A percentile compares a stretch with the other conserved stretches of the same genome.
Evolutionary conservation across 2,888 invertebrate genomes (phyloP).

Genomic region (Cartodere bifasciata): DNA sequence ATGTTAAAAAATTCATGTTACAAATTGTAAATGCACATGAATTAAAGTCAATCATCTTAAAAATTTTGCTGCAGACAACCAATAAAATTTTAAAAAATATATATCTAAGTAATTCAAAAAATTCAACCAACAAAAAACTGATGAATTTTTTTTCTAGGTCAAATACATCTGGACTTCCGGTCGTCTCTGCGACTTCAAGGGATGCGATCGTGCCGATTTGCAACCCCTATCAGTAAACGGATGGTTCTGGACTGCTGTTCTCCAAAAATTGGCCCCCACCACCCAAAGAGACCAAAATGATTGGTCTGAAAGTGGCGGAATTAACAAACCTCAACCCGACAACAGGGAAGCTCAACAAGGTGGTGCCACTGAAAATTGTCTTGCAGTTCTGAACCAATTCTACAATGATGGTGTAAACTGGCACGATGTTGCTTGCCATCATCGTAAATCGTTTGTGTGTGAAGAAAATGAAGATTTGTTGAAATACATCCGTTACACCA

Average conservation of each 20-base stretch:
- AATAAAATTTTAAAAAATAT: no score
- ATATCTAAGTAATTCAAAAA: no score
- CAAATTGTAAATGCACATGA: no score
- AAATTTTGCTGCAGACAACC: no score
- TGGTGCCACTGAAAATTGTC: slow-evolving; percentile 74
- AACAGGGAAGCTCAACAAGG: slow-evolving; percentile 70
- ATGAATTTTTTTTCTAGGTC: slow-evolving; percentile 38
- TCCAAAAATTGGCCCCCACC: slow-evolving; percentile 74
- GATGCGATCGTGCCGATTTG: slow-evolving; percentile 74
- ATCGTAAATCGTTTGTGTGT: slow-evolving; percentile 78
- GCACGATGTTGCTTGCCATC: slow-evolving; percentile 87
- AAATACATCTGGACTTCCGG: slow-evolving; percentile 90
- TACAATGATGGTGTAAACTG: slow-evolving; percentile 85
- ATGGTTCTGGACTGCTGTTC: slow-evolving; percentile 87
- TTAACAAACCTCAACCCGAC: slow-evolving; percentile 77
- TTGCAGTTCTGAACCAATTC: slow-evolving; percentile 78
- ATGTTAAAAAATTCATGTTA: no score
- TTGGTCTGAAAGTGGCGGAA: slow-evolving; percentile 79
- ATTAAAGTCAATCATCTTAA: no score
- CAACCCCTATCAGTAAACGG: slow-evolving; percentile 71
- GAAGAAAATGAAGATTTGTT: slow-evolving; percentile 80
- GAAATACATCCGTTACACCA: slow-evolving; percentile 71
- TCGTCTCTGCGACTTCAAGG: slow-evolving; percentile 79
- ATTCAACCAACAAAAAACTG: slow-evolving; percentile 1
- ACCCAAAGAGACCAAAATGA: slow-evolving; percentile 73